Evolutionary conservation across 1,140 invertebrate genomes (phyloP), one percentile per base, ranked within the genome.

Genomic region (Bombus huntii): DNA sequence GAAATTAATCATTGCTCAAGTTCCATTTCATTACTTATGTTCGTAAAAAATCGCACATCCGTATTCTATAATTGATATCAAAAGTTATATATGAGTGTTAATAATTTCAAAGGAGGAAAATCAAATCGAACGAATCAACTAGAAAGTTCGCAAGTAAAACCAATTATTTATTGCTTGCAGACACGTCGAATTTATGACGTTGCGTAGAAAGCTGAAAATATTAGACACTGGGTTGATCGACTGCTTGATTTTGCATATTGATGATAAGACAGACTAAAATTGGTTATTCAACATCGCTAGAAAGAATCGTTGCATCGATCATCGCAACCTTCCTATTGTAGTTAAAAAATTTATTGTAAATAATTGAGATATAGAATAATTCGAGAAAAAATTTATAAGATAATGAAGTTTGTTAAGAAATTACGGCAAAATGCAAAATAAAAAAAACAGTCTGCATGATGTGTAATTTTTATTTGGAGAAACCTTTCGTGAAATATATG

Each of bases 121-220:
- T 72, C 70, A 37, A 82, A 65, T 28, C 57, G 47, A 34, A 68
- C 25, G 62, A n/a, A 78, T 71, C 53, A 42, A 47, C 28, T 75
- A 82, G 81, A 82, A 82, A 82, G 72, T 75, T 3, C 1, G n/a
- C 34, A 39, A 39, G 39, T 53, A 31, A 13, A 25, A 74, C 22
- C 57, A 62, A 79, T 75, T 37, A 25, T 34, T 59, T 39, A 59
- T 39, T 68, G 3, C 22, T 82, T 25, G 9, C 28, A 8, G 47
- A 81, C 79, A 37, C 28, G 5, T 31, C 44, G 72, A 22, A 75
- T 75, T 82, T 65, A 82, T 22, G 31, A 39, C 8, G 57, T 22
- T 28, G 71, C 42, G 53, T 75, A 82, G 81, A 82, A 82, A 82
- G 81, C 74, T 42, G 44, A n/a, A 25, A 81, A 59, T 34, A 39